Base-by-base conservation (phyloP, 1,140 invertebrate genomes). In the Ericerus pela region DNA sequence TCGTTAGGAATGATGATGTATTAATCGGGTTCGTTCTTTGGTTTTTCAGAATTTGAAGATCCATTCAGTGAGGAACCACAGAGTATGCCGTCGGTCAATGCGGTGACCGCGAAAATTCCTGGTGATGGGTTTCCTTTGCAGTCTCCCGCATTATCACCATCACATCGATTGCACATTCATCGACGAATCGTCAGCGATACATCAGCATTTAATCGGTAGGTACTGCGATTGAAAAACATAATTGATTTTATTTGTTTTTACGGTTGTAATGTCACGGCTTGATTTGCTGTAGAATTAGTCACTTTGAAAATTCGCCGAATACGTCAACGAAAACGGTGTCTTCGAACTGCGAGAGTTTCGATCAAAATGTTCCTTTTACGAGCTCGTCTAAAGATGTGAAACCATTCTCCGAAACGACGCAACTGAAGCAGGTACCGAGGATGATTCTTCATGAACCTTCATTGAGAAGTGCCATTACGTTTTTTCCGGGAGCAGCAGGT, bases 151-250 rank as follows among this genome's bases (percentile, higher is more conserved):
- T 71, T 51, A 62, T 71, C 57, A 1, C 57, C 57, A 18, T 58
- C 53, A 33, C n/a, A 41, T 36, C 47, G 28, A 33, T 30, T 53
- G 14, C 27, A 53, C 11, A 53, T 43, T 33, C 86, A 89, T 68
- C 69, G 85, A 33, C 75, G 87, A 37, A 90, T 90, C 67, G 82
- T 87, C 64, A 88, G 85, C 67, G 88, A 90, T 66, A 89, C 86
- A 1, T 87, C 85, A 51, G 84, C 85, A 61, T 85, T 88, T 64
- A 86, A 84, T 65, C 86, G 85, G 84, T 86, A 74, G 72, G 73
- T n/a, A n/a, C n/a, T n/a, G n/a, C n/a, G n/a, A n/a, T n/a, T n/a
- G n/a, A n/a, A n/a, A n/a, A n/a, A n/a, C n/a, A n/a, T n/a, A n/a
- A n/a, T n/a, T n/a, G n/a, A n/a, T n/a, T n/a, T n/a, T n/a, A n/a